Conservation (phyloP, 1,140 invertebrate genomes). For the Periplaneta americana region DNA sequence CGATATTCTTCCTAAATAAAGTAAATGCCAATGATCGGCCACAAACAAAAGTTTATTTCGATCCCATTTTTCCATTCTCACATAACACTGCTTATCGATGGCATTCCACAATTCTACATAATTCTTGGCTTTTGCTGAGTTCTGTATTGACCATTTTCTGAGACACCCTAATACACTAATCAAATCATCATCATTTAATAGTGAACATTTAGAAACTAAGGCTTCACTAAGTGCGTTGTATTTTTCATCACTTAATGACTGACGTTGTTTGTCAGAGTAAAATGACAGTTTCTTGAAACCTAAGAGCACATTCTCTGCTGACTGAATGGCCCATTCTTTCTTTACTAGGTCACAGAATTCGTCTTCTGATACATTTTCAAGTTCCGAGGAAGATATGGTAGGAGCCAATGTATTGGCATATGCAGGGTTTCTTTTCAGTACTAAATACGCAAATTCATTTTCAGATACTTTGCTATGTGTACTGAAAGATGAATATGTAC, state of each 20-base stretch:
- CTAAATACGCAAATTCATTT: slow-evolving; percentile 1
- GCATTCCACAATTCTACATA: slow-evolving; percentile 20
- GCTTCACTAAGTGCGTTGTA: background rate
- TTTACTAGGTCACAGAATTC: background rate
- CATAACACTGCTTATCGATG: slow-evolving; percentile 21
- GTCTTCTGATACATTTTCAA: background rate
- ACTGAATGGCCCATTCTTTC: background rate
- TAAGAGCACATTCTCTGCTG: background rate
- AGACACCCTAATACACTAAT: background rate
- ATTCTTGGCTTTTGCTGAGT: background rate
- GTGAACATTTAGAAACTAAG: background rate
- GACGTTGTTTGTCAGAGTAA: background rate
- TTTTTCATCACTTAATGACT: background rate
- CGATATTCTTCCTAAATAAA: slow-evolving; percentile 14
- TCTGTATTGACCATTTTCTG: background rate
- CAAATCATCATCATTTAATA: slow-evolving; percentile 7
- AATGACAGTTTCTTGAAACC: background rate
- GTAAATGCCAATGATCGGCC: slow-evolving; percentile 20
- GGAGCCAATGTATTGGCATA: background rate
- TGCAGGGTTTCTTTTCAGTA: background rate
- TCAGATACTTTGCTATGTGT: background rate
- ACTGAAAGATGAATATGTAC: background rate
- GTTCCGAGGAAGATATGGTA: background rate
- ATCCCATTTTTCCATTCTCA: slow-evolving; percentile 11
- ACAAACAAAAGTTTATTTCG: slow-evolving; percentile 14